Percentiles rank a stretch among this genome's conserved stretches.
Conservation (phyloP, 2,113 vertebrate species). For the Recurvirostra avosetta region DNA sequence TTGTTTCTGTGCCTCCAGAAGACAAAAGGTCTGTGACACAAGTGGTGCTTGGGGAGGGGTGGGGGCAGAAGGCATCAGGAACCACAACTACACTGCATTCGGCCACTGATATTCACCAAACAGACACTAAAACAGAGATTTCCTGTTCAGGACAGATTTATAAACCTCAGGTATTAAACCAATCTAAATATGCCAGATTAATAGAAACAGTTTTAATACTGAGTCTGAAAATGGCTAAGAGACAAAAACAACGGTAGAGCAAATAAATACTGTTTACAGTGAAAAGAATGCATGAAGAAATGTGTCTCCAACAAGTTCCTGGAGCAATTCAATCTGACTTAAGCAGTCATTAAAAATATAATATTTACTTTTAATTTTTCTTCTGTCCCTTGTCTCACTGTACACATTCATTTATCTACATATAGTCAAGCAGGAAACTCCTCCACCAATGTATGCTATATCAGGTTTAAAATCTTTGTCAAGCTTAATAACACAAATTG, state of each 20-base stretch:
- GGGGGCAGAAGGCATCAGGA: slow-evolving; percentile 54
- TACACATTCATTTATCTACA: background rate
- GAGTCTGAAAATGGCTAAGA: background rate
- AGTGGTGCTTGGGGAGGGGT: slow-evolving; percentile 43
- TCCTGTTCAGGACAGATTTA: slow-evolving; percentile 16
- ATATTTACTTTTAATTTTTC: background rate
- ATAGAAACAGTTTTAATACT: background rate
- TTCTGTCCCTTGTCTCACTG: background rate
- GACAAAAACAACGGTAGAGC: background rate
- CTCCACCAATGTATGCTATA: background rate
- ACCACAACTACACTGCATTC: slow-evolving; percentile 41
- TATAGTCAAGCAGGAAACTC: background rate
- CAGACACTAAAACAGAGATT: background rate
- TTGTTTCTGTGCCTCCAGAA: background rate
- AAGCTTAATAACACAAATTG: background rate
- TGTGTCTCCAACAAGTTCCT: background rate
- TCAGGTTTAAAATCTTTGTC: background rate
- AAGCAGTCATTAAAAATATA: background rate
- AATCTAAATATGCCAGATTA: background rate
- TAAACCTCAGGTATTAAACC: background rate
- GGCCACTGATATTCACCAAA: slow-evolving; percentile 24
- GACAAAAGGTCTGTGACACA: slow-evolving; percentile 70
- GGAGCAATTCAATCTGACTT: background rate
- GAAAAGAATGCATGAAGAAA: background rate
- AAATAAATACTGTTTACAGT: background rate